Conservation (phyloP, 2,888 invertebrate species). For the Panopea generosa region DNA sequence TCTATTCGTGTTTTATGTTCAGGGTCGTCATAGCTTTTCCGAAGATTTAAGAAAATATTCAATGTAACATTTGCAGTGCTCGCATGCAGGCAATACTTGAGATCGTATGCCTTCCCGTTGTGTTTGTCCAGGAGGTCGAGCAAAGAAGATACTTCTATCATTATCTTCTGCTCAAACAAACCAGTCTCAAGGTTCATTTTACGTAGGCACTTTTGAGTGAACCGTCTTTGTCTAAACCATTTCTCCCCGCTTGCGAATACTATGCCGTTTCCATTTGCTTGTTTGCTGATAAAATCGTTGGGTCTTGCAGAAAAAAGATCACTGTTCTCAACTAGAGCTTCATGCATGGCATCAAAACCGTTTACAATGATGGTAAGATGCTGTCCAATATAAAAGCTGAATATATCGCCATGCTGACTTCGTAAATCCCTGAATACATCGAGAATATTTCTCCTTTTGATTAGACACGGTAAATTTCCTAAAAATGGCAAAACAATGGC, state of each 20-base stretch:
- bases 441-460: not conserved
- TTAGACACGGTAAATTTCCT: no score
- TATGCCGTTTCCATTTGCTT: not conserved
- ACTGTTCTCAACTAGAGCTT: constrained; percentile 5
- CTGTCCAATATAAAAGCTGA: constrained; percentile 14
- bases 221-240: not conserved
- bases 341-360: not conserved
- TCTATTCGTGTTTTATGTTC: no score
- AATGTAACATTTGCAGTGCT: no score
- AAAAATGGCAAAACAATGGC: no score
- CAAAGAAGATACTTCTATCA: no score
- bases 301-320: constrained; percentile 1
- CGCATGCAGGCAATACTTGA: no score
- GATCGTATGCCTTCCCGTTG: no score
- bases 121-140: no score
- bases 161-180: no score
- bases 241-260: not conserved
- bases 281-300: not conserved
- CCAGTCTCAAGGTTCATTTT: no score
- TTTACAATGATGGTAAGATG: constrained; percentile 5
- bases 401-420: constrained; percentile 14
- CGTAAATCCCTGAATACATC: constrained; percentile 3
- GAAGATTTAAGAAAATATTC: no score
- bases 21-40: no score
- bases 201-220: not conserved